Conservation (phyloP, 2,113 vertebrate species). For the Patagioenas fasciata region DNA sequence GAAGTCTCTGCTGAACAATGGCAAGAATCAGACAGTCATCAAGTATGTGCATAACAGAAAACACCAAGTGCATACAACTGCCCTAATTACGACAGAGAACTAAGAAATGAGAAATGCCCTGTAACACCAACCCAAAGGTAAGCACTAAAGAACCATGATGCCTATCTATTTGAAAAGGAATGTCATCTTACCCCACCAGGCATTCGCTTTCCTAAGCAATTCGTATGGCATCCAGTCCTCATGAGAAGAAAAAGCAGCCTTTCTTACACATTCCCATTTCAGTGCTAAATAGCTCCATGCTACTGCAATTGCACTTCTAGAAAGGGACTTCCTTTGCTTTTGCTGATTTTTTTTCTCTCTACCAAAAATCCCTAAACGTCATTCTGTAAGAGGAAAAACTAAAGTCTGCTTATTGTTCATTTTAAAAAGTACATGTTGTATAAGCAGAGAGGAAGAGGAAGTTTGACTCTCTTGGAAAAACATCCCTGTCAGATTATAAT, state of each 20-base stretch:
- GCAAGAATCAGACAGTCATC: not conserved
- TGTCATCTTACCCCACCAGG: not conserved
- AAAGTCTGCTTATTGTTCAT: not conserved
- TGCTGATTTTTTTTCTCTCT: not conserved
- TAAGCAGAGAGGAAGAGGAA: not conserved
- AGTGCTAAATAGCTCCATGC: not conserved
- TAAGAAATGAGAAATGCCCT: not conserved
- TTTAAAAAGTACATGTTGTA: not conserved
- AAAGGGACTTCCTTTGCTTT: not conserved
- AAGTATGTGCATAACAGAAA: fast-evolving
- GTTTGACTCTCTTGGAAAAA: not conserved
- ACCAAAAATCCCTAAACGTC: not conserved
- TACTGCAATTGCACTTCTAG: not conserved
- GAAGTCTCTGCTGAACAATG: not conserved
- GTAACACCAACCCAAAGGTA: not conserved
- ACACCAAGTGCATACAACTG: not conserved
- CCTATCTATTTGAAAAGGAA: not conserved
- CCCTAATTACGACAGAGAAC: not conserved
- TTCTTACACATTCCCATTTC: not conserved
- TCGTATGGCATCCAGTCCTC: not conserved
- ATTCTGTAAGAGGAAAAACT: not conserved
- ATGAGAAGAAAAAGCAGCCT: not conserved
- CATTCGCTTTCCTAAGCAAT: not conserved
- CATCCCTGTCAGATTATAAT: not conserved
- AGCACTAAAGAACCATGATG: not conserved